phyloP scores from a whole-genome alignment of 2,797 vertebrate species.

The Lerista edwardsae region DNA sequence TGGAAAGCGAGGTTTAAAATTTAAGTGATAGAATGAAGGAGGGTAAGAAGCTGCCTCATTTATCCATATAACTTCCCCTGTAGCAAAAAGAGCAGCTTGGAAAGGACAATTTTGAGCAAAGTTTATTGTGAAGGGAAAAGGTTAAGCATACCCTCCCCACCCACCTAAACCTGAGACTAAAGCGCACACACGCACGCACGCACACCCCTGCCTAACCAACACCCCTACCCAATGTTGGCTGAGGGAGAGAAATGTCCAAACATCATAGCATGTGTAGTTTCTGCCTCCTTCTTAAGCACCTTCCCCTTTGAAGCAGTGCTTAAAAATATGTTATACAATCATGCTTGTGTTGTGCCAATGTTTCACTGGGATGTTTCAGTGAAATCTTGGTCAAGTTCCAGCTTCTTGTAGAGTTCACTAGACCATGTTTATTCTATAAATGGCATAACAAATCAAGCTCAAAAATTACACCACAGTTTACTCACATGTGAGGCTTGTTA shows the following conservation, averaged over 20 bases:
- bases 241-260: no score
- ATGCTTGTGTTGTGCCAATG: background rate
- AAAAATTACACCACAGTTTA: conserved; percentile 14
- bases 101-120: background rate
- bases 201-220: no score
- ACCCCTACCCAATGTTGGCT: no score
- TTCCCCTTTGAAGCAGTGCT: background rate
- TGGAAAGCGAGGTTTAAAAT: background rate
- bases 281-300: background rate
- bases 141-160: background rate
- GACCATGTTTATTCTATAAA: background rate
- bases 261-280: background rate
- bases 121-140: background rate
- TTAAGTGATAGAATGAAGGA: background rate
- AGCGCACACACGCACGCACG: no score
- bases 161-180: no score
- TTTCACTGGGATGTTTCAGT: no score
- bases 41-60: background rate
- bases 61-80: background rate
- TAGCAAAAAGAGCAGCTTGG: background rate
- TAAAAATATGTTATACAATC: background rate
- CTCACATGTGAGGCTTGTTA: background rate
- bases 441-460: conserved; percentile 6
- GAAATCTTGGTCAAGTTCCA: background rate
- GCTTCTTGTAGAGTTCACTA: background rate